Evolutionary conservation across 2,797 vertebrate genomes (phyloP).

Genomic region (Gallinago stenura): DNA sequence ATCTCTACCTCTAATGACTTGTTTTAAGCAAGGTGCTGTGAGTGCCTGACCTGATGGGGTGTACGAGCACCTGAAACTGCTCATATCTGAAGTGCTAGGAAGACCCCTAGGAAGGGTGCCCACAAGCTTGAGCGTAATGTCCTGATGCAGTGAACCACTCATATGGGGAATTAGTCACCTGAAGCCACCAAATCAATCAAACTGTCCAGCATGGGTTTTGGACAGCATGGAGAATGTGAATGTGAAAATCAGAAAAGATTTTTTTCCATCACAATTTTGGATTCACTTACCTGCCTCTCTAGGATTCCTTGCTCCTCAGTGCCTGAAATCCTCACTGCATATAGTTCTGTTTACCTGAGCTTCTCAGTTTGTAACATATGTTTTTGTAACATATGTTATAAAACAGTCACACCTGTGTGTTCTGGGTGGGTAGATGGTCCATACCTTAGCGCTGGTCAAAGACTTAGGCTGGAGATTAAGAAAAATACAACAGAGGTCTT

Average conservation of each 20-base stretch:
- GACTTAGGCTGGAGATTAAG: not conserved
- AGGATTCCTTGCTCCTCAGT: not conserved
- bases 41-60: not conserved
- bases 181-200: not conserved
- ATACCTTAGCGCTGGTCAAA: not conserved
- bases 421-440: not conserved
- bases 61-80: not conserved
- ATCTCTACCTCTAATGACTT: not conserved
- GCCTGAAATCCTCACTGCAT: not conserved
- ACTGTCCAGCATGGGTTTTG: fast-evolving
- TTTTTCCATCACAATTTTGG: not conserved
- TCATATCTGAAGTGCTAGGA: not conserved
- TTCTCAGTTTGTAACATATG: not conserved
- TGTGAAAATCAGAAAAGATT: not conserved
- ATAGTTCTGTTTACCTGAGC: not conserved
- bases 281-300: not conserved
- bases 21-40: not conserved
- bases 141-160: not conserved
- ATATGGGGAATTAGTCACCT: not conserved
- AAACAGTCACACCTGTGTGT: not conserved
- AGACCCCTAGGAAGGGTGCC: not conserved
- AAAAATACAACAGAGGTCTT: not conserved
- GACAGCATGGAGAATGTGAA: not conserved
- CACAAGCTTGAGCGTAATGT: not conserved
- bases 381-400: not conserved